Base-by-base conservation (phyloP, 2,888 invertebrate species). In the Orchestes rusci region DNA sequence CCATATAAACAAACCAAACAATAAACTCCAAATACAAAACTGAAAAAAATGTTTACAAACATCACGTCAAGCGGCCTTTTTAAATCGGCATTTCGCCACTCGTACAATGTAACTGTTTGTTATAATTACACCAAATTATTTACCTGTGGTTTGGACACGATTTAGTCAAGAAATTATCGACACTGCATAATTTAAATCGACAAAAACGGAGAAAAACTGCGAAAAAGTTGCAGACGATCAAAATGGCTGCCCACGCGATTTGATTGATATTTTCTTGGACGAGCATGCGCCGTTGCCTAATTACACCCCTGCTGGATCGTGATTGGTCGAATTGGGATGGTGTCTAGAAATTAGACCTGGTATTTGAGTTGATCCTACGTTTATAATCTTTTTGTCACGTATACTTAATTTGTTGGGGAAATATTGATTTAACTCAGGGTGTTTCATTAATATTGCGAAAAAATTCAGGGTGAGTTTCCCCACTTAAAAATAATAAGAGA, bases 231-330 rank as follows among this genome's bases (percentile, higher is more conserved):
- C 59, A 59, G 54, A 57, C 59, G 59, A 64, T 62, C 66, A 68
- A 68, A 66, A 68, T 68, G 68, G 68, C 68, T 66, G 57, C 65
- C 63, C 66, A 68, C 67, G 67, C 68, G 65, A 60, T 62, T 61
- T 59, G 57, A 59, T 59, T 59, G 59, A 60, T 60, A 57, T 56
- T 56, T 59, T 53, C 51, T 44, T 31, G 49, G 39, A 7, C 42
- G 55, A 59, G 55, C 61, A 59, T 56, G 61, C 56, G 55, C 49
- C 23, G 10, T 23, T 10, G 7, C 23, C 23, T n/a, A n/a, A n/a
- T n/a, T n/a, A n/a, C n/a, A n/a, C n/a, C n/a, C n/a, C n/a, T n/a
- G n/a, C n/a, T n/a, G n/a, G n/a, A n/a, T n/a, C n/a, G n/a, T n/a
- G n/a, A n/a, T n/a, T n/a, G n/a, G n/a, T n/a, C n/a, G n/a, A n/a